Conservation (phyloP, 2,888 invertebrate genomes). For the Apoderus coryli region DNA sequence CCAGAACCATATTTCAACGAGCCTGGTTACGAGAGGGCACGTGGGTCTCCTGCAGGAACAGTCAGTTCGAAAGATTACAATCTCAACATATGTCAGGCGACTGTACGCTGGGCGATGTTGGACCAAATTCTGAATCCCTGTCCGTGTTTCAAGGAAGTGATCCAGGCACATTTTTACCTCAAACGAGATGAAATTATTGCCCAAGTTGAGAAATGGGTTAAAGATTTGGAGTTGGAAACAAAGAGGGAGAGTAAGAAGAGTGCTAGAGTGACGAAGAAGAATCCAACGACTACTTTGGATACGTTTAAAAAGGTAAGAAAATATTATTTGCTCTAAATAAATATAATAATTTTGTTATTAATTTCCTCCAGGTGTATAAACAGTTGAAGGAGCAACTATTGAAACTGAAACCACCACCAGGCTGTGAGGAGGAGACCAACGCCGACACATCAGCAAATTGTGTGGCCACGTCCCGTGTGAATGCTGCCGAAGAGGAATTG, state of each 20-base stretch:
- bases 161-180: slow-evolving; percentile 88
- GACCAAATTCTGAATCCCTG: slow-evolving; percentile 83
- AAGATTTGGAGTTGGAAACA: slow-evolving; percentile 59
- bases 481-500: slow-evolving; percentile 11
- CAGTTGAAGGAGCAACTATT: slow-evolving; percentile 75
- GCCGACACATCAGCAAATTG: too few relatives aligned
- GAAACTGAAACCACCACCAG: slow-evolving; percentile 66
- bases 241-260: slow-evolving; percentile 53
- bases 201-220: slow-evolving; percentile 83
- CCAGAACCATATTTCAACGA: slow-evolving; percentile 93
- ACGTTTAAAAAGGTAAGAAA: slow-evolving; percentile 28
- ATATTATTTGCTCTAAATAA: too few relatives aligned
- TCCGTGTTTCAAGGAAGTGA: slow-evolving; percentile 86
- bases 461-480: slow-evolving; percentile 39
- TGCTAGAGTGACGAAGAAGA: slow-evolving; percentile 41
- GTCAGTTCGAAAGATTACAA: slow-evolving; percentile 89
- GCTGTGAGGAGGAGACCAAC: slow-evolving; percentile 19
- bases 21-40: slow-evolving; percentile 82
- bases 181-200: slow-evolving; percentile 80
- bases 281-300: slow-evolving; percentile 28
- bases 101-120: slow-evolving; percentile 92
- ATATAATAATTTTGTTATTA: too few relatives aligned
- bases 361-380: slow-evolving; percentile 22
- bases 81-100: slow-evolving; percentile 88
- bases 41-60: slow-evolving; percentile 77